These are phyloP conservation scores for Steinernema hermaphroditum DNA, from an alignment of 2,888 invertebrate species.

Conservation along the genomic window DNA sequence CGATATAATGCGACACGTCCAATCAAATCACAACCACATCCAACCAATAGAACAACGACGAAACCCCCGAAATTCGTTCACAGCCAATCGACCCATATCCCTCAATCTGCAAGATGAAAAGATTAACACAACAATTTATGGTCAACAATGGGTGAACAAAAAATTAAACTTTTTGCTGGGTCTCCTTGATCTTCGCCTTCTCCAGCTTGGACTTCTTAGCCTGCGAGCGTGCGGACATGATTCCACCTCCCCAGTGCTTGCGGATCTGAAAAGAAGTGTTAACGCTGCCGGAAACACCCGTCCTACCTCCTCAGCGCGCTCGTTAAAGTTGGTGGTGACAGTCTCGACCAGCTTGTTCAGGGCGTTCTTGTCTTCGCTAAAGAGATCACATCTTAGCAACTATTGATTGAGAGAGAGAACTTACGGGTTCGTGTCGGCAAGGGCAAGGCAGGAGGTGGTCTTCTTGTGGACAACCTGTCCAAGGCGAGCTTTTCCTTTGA, in stretches of 20 bases:
- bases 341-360: conserved; percentile 90
- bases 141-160: too few species aligned
- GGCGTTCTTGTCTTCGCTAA: conserved; percentile 80
- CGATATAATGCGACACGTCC: too few species aligned
- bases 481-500: conserved; percentile 94
- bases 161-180: background rate
- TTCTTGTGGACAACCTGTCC: conserved; percentile 93
- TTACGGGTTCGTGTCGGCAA: conserved; percentile 77
- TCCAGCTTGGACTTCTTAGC: conserved; percentile 93
- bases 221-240: conserved; percentile 91
- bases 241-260: conserved; percentile 94
- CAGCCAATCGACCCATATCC: too few species aligned
- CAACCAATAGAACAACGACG: too few species aligned
- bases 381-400: conserved; percentile 33
- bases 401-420: conserved; percentile 49
- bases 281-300: conserved; percentile 53
- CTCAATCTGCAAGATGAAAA: too few species aligned
- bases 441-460: conserved; percentile 86
- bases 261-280: conserved; percentile 45
- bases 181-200: conserved; percentile 73
- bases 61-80: too few species aligned
- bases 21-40: too few species aligned
- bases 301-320: conserved; percentile 82
- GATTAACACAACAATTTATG: too few species aligned
- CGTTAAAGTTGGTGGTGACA: conserved; percentile 97